Conservation (phyloP, 2,797 vertebrate species). For the Manis crassicaudata region DNA sequence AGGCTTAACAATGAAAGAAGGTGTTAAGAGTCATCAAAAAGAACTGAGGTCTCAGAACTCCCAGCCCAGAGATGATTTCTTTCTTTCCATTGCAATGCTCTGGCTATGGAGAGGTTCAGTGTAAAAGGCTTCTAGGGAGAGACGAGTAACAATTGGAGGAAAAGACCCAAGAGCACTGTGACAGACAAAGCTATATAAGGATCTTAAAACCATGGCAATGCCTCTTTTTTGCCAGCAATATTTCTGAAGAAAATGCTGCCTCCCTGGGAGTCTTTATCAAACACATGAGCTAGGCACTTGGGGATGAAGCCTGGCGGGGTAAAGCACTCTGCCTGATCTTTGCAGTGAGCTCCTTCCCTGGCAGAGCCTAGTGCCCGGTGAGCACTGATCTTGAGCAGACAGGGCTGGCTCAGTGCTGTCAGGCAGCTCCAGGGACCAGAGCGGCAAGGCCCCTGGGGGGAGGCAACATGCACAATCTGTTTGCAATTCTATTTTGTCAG, state of each 20-base stretch:
- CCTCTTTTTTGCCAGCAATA: background rate
- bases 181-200: background rate
- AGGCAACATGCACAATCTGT: background rate
- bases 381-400: background rate
- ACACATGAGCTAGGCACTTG: background rate
- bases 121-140: background rate
- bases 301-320: background rate
- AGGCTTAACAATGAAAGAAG: background rate
- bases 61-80: background rate
- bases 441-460: background rate
- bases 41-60: background rate
- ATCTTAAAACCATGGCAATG: background rate
- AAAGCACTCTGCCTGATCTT: background rate
- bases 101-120: background rate
- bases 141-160: background rate
- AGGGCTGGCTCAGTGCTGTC: background rate
- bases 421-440: too few species aligned
- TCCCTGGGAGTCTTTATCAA: background rate
- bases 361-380: background rate
- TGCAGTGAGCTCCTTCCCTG: background rate
- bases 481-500: slow-evolving; percentile 46
- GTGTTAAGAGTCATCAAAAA: background rate
- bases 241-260: background rate
- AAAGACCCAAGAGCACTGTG: background rate
- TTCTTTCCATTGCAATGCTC: slow-evolving; percentile 8